Percentiles rank a stretch among this genome's conserved stretches.
phyloP scores from a whole-genome alignment of 2,113 vertebrate species.

The Phocoena phocoena region DNA sequence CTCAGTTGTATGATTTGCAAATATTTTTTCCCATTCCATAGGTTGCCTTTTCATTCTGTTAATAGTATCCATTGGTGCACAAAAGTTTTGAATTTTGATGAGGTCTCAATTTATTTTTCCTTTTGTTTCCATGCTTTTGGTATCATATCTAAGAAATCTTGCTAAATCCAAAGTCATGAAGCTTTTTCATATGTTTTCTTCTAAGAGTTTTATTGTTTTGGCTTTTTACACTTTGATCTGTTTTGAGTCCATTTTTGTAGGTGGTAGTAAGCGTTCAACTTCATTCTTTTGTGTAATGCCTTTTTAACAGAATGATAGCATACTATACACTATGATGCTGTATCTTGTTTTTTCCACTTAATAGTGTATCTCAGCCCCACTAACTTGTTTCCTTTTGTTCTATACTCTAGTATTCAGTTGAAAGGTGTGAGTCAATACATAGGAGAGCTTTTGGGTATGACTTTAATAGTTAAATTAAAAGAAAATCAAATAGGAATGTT shows the following conservation, averaged over 20 bases:
- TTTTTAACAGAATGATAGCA: not conserved
- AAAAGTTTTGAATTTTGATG: not conserved
- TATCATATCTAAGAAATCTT: not conserved
- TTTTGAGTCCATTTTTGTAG: not conserved
- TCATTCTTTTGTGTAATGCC: not conserved
- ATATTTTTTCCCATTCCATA: not conserved
- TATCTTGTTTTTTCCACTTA: not conserved
- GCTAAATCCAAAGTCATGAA: not conserved
- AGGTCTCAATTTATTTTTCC: not conserved
- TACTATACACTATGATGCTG: not conserved
- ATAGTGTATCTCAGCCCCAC: not conserved
- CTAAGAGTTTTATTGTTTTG: not conserved
- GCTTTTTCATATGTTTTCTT: not conserved
- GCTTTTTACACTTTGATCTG: not conserved
- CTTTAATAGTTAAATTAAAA: not conserved
- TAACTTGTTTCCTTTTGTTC: not conserved
- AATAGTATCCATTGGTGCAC: not conserved
- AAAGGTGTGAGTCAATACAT: not conserved
- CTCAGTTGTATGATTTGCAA: not conserved
- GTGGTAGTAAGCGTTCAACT: not conserved
- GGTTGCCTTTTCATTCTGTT: not conserved
- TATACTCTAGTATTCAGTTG: not conserved
- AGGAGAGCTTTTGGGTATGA: not conserved
- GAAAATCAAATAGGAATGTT: not conserved
- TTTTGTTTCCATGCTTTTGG: not conserved